Evolutionary conservation across 2,113 vertebrate species (phyloP).

Genomic region (Merops nubicus): DNA sequence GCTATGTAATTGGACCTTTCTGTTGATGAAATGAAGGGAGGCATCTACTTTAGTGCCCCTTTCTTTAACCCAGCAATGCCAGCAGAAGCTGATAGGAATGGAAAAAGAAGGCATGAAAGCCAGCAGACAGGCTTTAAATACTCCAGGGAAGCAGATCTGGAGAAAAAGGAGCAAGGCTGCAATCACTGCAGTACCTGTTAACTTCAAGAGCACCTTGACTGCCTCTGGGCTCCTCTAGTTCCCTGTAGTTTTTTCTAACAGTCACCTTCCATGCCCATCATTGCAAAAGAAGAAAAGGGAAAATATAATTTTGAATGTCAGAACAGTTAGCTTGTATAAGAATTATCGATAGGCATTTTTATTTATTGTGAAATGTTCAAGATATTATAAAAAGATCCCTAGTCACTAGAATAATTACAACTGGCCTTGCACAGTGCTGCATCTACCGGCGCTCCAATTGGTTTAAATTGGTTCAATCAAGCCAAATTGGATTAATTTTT

Average conservation of each 20-base stretch:
- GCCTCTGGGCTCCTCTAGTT: neutral
- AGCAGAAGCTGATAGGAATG: neutral
- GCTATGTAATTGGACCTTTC: conserved; percentile 7
- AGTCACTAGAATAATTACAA: neutral
- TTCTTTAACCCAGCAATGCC: neutral
- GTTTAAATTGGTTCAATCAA: no score
- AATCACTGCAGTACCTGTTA: neutral
- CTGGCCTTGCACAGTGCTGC: neutral
- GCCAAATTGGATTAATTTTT: conserved; percentile 18
- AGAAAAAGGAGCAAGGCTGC: neutral
- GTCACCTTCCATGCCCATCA: neutral
- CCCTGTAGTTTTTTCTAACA: neutral
- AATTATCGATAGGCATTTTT: neutral
- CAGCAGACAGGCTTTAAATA: neutral
- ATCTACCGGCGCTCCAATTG: neutral
- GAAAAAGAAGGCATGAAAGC: neutral
- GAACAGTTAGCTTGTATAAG: neutral
- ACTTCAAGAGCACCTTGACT: neutral
- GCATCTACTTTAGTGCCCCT: neutral
- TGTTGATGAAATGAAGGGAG: neutral
- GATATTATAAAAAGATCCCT: neutral
- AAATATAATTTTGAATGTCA: neutral
- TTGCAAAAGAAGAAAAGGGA: neutral
- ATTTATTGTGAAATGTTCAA: conserved; percentile 2
- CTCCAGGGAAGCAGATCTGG: neutral